Evolutionary conservation across 2,113 vertebrate genomes (phyloP), one percentile per base, ranked within the genome.

Genomic region (Rissa tridactyla): DNA sequence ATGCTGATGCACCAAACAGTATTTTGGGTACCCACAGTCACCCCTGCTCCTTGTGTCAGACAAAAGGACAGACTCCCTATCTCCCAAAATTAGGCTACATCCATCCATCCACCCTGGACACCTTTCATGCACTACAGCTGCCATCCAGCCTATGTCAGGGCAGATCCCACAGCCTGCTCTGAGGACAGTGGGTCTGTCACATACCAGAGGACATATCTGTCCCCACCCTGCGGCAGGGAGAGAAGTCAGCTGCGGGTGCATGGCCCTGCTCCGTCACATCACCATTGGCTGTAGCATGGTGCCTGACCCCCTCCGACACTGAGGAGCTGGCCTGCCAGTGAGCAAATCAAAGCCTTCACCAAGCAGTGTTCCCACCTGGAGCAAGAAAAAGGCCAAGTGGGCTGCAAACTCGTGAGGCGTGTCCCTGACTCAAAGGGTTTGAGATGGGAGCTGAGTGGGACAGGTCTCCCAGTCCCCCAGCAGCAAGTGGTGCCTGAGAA

Each of bases 61-160:
- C 3, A 18, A 54, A 85, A 79, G n/a, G 15, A 68, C 16, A 51
- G 22, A n/a, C 3, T 3, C 7, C 3, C 0, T 7, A 10, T 13
- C 7, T 71, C 57, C 46, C 27, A n/a, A 68, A 23, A 51, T 83
- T 7, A 54, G 14, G 10, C 21, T 36, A 15, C 19, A 19, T 55
- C 49, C 34, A 38, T 6, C 13, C 14, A 70, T 13, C 10, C 27
- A 34, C 6, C 5, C n/a, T 9, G 4, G 34, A 38, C 47, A 55
- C 11, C 3, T 6, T 81, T 38, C 36, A 42, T 11, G 13, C 36
- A 70, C 60, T 49, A 25, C 46, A 57, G 8, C 1, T 70, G 52
- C 29, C n/a, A 36, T 21, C 14, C 64, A 57, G 26, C 3, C 20
- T 13, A 5, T 2, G 4, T 8, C 44, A 60, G 34, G 38, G 42